Base-by-base conservation (phyloP, 2,797 vertebrate genomes). In the Megaceryle alcyon region DNA sequence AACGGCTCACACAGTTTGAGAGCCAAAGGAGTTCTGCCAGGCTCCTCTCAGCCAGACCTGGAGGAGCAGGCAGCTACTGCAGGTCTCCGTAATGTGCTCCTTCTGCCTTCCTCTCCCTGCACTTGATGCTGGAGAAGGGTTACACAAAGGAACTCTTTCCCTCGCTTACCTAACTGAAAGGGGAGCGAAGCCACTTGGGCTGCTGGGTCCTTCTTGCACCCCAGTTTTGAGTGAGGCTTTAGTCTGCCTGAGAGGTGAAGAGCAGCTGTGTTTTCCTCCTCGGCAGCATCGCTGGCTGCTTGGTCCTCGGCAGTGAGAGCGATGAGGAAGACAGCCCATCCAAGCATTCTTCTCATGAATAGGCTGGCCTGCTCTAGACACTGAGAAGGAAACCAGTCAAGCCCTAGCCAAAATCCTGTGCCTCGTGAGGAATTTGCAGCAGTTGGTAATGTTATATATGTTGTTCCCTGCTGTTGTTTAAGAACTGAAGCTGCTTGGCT, bases 401-500 rank as follows among this genome's bases (percentile, higher is more conserved):
- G 70, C 51, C 71, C 43, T 65, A n/a, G 26, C 48, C 60, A 90
- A 77, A 83, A 48, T 76, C 66, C 22, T 69, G 49, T 22, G 59
- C 26, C 69, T 88, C 8, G 3, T 12, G 18, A 92, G 46, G 49
- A 90, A 83, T 88, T 60, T 75, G 61, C 69, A 75, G 39, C 37
- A 85, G 65, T 20, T 57, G 86, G 59, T 82, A 84, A 93, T 41
- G 35, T 66, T 85, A 39, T 77, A 15, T 68, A 22, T 57, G 37
- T 57, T 81, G 66, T 78, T 76, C 75, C 64, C 71, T 89, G 49
- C 28, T 65, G 16, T 31, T 76, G 7, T 69, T 85, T 79, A 92
- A 92, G 59, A 95, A 88, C 54, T 37, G 75, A 86, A 92, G 86
- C 68, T 90, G 48, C 68, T 64, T 73, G 56, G 54, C 75, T 57